Evolutionary conservation across 1,140 invertebrate genomes (phyloP), one percentile per base, ranked within the genome.

Genomic region (Drosophila bocki): DNA sequence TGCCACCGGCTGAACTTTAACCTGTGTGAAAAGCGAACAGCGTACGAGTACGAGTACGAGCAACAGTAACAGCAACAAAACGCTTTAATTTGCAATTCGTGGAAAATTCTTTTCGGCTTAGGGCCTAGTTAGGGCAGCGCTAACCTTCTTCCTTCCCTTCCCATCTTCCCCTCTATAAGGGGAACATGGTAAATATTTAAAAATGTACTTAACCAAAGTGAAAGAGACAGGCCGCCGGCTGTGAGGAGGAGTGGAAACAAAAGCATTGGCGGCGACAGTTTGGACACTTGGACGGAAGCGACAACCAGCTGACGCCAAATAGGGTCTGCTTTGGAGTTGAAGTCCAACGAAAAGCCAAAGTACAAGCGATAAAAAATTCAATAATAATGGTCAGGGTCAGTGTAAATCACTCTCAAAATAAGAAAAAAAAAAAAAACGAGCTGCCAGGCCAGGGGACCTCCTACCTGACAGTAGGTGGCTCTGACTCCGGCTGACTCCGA

Each of bases 21-120:
- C 85, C 78, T 65, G 70, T 75, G 69, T 74, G 78, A 68, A 71
- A 47, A 45, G 51, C 62, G 69, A 56, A 62, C 35, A 72, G 41
- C 39, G 42, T 22, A 53, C 59, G 60, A 32, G 17, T 39, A 45
- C 57, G 44, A 42, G 44, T 37, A 50, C 32, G 37, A 32, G 26
- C 13, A 62, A 19, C 33, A 45, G 60, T 50, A 51, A 82, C 39
- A 67, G 61, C 61, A 58, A 45, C 39, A 50, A 79, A 77, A 70
- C 81, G 81, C 85, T 88, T 88, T 90, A 90, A 90, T 90, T 90
- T 90, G 85, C 85, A 80, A 82, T 90, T 90, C 85, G 85, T 90
- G 85, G 78, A 90, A 90, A 85, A 90, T 87, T 87, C 78, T 84
- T 75, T 60, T 35, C 41, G 56, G 60, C 59, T 63, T 41, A 65